Evolutionary conservation across 2,888 invertebrate species (phyloP).

Genomic region (Brachylomia viminalis): DNA sequence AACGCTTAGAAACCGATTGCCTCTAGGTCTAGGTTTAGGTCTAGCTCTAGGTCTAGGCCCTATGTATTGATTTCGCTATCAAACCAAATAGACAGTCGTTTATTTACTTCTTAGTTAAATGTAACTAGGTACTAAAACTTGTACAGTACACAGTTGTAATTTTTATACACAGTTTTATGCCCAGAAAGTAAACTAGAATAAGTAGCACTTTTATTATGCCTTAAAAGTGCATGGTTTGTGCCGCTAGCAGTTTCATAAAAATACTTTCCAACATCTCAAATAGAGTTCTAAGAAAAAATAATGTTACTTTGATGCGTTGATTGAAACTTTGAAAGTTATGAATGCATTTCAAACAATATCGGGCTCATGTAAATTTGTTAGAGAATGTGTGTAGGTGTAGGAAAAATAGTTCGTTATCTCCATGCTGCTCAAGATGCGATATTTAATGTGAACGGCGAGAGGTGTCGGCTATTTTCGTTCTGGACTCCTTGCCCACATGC

Average conservation of each 20-base stretch:
- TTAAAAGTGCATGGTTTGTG: conserved; percentile 60
- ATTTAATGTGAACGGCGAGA: conserved; percentile 81
- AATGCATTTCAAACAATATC: conserved; percentile 71
- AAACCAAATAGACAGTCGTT: conserved; percentile 11
- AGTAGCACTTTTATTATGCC: conserved; percentile 59
- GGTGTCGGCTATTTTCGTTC: conserved; percentile 83
- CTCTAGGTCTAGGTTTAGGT: too few species aligned
- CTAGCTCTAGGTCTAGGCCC: too few species aligned
- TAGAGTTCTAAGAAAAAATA: conserved; percentile 25
- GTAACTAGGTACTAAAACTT: conserved; percentile 10
- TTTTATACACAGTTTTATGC: conserved; percentile 56
- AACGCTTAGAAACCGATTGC: too few species aligned
- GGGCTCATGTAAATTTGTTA: conserved; percentile 66
- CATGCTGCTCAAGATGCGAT: conserved; percentile 79
- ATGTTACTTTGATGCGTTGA: conserved; percentile 38
- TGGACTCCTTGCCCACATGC: conserved; percentile 79
- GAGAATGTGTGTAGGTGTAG: conserved; percentile 80
- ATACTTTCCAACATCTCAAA: conserved; percentile 33
- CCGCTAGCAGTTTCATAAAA: conserved; percentile 52
- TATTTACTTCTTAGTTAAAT: conserved; percentile 20
- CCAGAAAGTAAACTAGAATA: conserved; percentile 61
- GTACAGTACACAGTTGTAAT: conserved; percentile 39
- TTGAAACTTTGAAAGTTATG: conserved; percentile 44
- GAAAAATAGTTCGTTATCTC: conserved; percentile 81
- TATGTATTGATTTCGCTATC: conserved; percentile 12